Conservation (phyloP, 2,888 invertebrate genomes). For the Melolontha melolontha region DNA sequence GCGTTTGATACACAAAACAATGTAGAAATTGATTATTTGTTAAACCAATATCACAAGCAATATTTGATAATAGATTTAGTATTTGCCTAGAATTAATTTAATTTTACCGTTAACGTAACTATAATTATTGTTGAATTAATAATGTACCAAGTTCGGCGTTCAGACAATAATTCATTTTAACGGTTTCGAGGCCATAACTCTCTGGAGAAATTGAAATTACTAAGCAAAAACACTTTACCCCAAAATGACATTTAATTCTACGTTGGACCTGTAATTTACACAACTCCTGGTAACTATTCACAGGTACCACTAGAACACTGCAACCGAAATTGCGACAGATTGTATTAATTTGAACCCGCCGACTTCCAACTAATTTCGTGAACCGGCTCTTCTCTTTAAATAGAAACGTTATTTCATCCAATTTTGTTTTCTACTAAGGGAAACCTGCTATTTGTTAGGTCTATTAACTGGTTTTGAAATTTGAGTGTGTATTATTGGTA, state of each 20-base stretch:
- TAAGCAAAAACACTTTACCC: constrained; percentile 42
- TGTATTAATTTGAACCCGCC: constrained; percentile 38
- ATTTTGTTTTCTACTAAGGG: background rate
- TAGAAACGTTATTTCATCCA: constrained; percentile 20
- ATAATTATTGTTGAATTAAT: constrained; percentile 40
- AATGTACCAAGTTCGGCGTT: constrained; percentile 28
- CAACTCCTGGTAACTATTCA: constrained; percentile 36
- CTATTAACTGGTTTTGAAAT: too few species aligned
- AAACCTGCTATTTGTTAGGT: too few species aligned
- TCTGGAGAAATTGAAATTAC: constrained; percentile 42
- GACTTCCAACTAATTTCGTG: constrained; percentile 36
- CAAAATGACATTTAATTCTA: constrained; percentile 41
- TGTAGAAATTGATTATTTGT: too few species aligned
- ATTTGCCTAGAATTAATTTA: constrained; percentile 42
- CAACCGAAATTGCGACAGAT: constrained; percentile 40
- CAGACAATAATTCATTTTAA: constrained; percentile 44
- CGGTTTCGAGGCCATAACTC: constrained; percentile 40
- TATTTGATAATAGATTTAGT: constrained; percentile 19
- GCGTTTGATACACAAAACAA: too few species aligned
- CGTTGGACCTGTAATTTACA: constrained; percentile 42
- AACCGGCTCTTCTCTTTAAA: constrained; percentile 26
- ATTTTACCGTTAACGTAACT: constrained; percentile 38
- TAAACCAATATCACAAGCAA: too few species aligned
- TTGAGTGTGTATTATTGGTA: too few species aligned
- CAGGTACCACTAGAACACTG: constrained; percentile 36